These are phyloP conservation scores for Portevinia maculata DNA, from an alignment of 2,888 invertebrate genomes.

Conservation along the genomic window DNA sequence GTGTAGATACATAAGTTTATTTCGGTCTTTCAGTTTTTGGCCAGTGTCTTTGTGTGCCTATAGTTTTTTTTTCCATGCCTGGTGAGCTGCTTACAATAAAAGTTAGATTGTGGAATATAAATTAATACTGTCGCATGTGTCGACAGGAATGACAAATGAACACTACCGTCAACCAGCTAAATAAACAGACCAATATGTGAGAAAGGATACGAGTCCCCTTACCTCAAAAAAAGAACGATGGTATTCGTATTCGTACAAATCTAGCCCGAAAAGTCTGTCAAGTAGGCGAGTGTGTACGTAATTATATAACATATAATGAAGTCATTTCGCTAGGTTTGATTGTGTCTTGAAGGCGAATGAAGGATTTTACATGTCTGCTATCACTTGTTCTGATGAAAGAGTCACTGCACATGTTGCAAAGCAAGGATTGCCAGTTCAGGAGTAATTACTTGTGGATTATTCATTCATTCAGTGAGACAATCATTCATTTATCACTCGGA, in stretches of 20 bases:
- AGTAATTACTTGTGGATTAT: conserved; percentile 66
- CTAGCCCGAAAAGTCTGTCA: conserved; percentile 14
- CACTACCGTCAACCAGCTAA: conserved; percentile 29
- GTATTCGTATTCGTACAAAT: neutral
- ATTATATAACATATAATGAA: conserved; percentile 40
- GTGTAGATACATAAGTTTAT: neutral
- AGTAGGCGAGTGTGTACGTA: neutral
- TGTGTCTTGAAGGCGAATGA: conserved; percentile 33
- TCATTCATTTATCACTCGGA: neutral
- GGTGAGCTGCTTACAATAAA: conserved; percentile 43
- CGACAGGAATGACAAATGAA: conserved; percentile 71
- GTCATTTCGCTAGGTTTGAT: conserved; percentile 60
- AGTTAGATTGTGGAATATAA: conserved; percentile 59
- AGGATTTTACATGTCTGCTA: neutral
- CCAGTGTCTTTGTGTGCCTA: neutral
- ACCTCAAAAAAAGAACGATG: conserved; percentile 1
- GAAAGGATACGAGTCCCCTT: conserved; percentile 30
- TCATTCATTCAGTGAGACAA: conserved; percentile 35
- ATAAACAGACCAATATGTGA: conserved; percentile 21
- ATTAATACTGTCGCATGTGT: conserved; percentile 69
- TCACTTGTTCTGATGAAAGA: neutral
- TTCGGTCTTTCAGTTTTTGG: neutral
- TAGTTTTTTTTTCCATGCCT: neutral
- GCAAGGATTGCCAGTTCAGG: conserved; percentile 54
- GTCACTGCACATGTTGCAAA: conserved; percentile 7